Percentiles rank a stretch among this genome's conserved stretches.
Conservation (phyloP, 2,797 vertebrate species). For the Leuciscus waleckii region DNA sequence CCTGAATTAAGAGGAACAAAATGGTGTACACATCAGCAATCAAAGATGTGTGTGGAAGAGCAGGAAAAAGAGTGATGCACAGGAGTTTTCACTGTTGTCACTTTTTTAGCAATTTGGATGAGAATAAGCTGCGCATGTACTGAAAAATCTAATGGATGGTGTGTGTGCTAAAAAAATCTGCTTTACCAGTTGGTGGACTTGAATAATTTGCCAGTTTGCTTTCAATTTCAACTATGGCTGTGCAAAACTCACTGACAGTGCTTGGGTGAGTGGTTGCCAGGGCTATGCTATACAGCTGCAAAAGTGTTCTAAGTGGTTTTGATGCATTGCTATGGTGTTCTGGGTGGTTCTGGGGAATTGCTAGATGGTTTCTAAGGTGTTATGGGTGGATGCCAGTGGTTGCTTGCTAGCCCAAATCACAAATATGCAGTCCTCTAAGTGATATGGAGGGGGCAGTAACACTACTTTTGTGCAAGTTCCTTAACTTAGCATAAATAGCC, state of each 20-base stretch:
- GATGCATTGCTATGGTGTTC: neutral
- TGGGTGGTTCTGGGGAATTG: neutral
- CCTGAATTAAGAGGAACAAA: slow-evolving; percentile 28
- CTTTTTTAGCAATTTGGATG: neutral
- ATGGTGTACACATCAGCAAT: slow-evolving; percentile 20
- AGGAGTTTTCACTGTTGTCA: neutral
- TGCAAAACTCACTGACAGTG: neutral
- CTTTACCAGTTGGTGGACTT: slow-evolving; percentile 12
- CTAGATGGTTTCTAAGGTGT: neutral
- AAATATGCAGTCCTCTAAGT: neutral
- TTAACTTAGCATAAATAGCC: neutral
- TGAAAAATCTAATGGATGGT: neutral
- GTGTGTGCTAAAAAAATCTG: neutral
- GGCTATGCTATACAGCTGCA: neutral
- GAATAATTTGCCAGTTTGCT: slow-evolving; percentile 26
- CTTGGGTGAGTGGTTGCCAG: neutral
- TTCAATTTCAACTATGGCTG: neutral
- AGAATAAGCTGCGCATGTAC: neutral
- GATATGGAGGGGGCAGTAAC: neutral
- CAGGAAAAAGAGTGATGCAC: neutral
- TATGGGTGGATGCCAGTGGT: neutral
- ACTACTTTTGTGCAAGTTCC: neutral
- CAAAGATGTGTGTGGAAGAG: neutral
- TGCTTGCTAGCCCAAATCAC: neutral
- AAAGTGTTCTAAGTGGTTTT: neutral